Evolutionary conservation across 2,113 vertebrate genomes (phyloP).

Genomic region (Silurus meridionalis): DNA sequence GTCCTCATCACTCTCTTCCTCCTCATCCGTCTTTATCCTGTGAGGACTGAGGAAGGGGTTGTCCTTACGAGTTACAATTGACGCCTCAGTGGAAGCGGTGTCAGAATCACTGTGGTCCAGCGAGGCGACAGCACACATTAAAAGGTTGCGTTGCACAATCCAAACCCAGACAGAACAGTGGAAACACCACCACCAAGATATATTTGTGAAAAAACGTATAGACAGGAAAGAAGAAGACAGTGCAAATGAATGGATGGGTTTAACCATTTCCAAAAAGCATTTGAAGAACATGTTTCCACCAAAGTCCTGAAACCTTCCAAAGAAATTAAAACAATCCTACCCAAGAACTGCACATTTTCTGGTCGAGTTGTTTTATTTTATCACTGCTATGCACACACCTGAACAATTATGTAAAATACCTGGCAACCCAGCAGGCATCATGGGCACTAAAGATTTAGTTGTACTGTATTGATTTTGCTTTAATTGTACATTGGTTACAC

Average conservation of each 20-base stretch:
- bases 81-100: conserved; percentile 44
- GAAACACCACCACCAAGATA: conserved; percentile 31
- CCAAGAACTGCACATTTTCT: neutral
- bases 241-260: conserved; percentile 7
- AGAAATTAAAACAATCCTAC: neutral
- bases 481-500: neutral
- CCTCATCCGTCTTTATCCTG: conserved; percentile 17
- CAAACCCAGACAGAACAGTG: conserved; percentile 37
- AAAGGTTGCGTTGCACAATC: conserved; percentile 25
- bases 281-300: neutral
- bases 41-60: conserved; percentile 45
- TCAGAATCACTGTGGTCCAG: conserved; percentile 64
- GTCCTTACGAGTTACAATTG: conserved; percentile 51
- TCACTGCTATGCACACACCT: neutral
- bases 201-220: conserved; percentile 23
- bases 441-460: neutral
- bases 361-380: neutral
- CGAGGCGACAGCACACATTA: neutral
- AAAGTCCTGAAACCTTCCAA: neutral
- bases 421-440: neutral
- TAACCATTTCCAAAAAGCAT: neutral
- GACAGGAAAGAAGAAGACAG: conserved; percentile 35
- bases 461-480: neutral
- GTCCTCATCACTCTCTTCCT: conserved; percentile 55
- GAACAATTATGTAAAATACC: neutral